Percentiles rank a stretch among this genome's conserved stretches.
These are phyloP conservation scores for Cephus cinctus DNA, from an alignment of 1,140 invertebrate species.

Conservation along the genomic window DNA sequence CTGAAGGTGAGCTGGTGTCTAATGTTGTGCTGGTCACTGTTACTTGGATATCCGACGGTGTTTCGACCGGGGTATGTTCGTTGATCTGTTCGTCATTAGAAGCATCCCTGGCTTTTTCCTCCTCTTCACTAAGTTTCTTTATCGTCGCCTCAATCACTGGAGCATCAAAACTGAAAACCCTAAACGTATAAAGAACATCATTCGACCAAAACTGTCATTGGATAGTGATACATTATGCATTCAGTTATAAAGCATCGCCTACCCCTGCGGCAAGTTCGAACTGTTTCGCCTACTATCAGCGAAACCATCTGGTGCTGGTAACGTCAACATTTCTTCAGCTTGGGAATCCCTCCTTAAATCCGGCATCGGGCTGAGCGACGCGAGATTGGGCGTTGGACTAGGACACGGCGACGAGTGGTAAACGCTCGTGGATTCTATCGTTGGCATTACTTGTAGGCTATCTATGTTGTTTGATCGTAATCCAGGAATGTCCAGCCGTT, in stretches of 20 bases:
- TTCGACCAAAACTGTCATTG: no score
- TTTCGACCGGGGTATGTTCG: slow-evolving; percentile 33
- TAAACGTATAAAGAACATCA: slow-evolving; percentile 10
- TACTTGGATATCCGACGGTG: slow-evolving; percentile 37
- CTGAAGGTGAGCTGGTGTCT: slow-evolving; percentile 40
- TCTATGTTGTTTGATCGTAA: slow-evolving; percentile 18
- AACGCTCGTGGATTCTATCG: slow-evolving; percentile 47
- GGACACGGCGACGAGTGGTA: slow-evolving; percentile 61
- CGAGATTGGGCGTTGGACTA: slow-evolving; percentile 62
- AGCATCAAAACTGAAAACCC: slow-evolving; percentile 38
- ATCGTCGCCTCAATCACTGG: slow-evolving; percentile 20
- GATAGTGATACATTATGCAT: no score
- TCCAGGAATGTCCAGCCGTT: slow-evolving; percentile 33
- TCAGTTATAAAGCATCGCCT: no score
- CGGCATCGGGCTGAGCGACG: slow-evolving; percentile 67
- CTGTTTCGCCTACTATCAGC: slow-evolving; percentile 70
- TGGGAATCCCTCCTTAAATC: slow-evolving; percentile 67
- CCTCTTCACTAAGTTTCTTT: slow-evolving; percentile 15
- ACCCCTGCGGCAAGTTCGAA: slow-evolving; percentile 61
- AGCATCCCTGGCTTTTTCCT: slow-evolving; percentile 15
- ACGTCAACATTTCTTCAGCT: slow-evolving; percentile 58
- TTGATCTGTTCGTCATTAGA: slow-evolving; percentile 25
- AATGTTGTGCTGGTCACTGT: slow-evolving; percentile 42
- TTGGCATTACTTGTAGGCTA: slow-evolving; percentile 41
- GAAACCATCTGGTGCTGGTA: slow-evolving; percentile 74